Percentiles rank a stretch among this genome's conserved stretches.
phyloP scores from a whole-genome alignment of 2,888 invertebrate species.

The Cosmia pyralina region DNA sequence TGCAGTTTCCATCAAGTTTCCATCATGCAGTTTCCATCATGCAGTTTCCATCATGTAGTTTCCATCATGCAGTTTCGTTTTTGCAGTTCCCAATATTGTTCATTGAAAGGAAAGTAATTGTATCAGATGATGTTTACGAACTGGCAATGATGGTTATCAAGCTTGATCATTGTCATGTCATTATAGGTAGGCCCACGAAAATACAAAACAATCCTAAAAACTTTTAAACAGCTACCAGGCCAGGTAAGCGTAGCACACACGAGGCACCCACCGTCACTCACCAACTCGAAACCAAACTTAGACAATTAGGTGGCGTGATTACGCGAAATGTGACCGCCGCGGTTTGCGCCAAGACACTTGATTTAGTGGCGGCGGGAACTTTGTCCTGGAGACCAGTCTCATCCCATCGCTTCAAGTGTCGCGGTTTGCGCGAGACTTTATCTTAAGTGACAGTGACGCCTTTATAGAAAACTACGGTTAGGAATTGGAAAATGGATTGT shows the following conservation, averaged over 20 bases:
- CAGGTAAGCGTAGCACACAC: slow-evolving; percentile 26
- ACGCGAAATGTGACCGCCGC: slow-evolving; percentile 63
- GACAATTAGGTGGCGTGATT: slow-evolving; percentile 66
- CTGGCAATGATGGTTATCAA: no score
- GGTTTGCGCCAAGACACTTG: slow-evolving; percentile 60
- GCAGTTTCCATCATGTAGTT: background rate
- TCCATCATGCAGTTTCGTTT: background rate
- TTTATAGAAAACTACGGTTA: slow-evolving; percentile 39
- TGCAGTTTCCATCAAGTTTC: no score
- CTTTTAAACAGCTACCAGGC: slow-evolving; percentile 8
- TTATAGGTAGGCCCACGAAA: background rate
- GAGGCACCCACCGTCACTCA: slow-evolving; percentile 51
- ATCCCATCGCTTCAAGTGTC: slow-evolving; percentile 55
- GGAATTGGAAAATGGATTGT: slow-evolving; percentile 25
- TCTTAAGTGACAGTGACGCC: slow-evolving; percentile 46
- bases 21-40: background rate
- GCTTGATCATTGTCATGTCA: background rate
- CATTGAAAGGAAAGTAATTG: no score
- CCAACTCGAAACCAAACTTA: slow-evolving; percentile 60
- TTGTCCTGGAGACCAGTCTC: slow-evolving; percentile 37
- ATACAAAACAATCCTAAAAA: slow-evolving; percentile 13
- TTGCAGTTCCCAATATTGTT: background rate
- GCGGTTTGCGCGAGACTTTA: slow-evolving; percentile 43
- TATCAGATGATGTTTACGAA: background rate
- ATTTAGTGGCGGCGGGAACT: slow-evolving; percentile 57